Base-by-base conservation (phyloP, 2,113 vertebrate species). In the Clinocottus analis region DNA sequence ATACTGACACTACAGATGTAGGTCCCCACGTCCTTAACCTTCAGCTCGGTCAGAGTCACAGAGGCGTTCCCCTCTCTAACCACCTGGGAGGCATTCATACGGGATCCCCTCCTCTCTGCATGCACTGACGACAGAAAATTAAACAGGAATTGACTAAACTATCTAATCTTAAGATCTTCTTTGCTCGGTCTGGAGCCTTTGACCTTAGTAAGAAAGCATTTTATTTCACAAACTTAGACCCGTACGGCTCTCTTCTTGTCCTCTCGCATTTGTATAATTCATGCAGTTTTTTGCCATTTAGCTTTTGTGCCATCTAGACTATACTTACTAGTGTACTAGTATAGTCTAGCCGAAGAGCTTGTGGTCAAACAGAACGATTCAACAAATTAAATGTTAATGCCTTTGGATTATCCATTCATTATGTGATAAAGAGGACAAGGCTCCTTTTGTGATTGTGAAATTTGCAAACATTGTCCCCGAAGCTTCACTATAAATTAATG, bases 1-100 rank as follows among this genome's bases (percentile, higher is more conserved):
- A 93, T 74, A 23, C 73, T 85, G 78, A 96, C 82, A 2, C 93
- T 94, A 77, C 96, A 97, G 86, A 97, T 94, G 86, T 96, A 96
- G 0, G 88, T 78, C 4, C 96, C 96, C 74, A 96, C 95, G 0
- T 98, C 95, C 9, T 14, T 19, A 45, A 96, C 59, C 16, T 85
- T 90, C 45, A 95, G 87, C 33, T 39, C 70, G 63, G 71, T 86
- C 43, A 98, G 87, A 17, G 66, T 87, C 64, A 97, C 69, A 0
- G 95, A 95, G 31, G 92, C 93, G 0, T 96, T 87, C 12, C 95
- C 94, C 0, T 91, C 91, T 17, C 2, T 1, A 1, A 90, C 84
- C 5, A 95, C 79, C 58, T 73, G 73, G 5, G 39, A 43, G 0
- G 85, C 64, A 21, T 94, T 85, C 70, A 95, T 66, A 0, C 73